These are phyloP conservation scores for Drosophila albomicans DNA, from an alignment of 1,140 invertebrate species.

Conservation along the genomic window DNA sequence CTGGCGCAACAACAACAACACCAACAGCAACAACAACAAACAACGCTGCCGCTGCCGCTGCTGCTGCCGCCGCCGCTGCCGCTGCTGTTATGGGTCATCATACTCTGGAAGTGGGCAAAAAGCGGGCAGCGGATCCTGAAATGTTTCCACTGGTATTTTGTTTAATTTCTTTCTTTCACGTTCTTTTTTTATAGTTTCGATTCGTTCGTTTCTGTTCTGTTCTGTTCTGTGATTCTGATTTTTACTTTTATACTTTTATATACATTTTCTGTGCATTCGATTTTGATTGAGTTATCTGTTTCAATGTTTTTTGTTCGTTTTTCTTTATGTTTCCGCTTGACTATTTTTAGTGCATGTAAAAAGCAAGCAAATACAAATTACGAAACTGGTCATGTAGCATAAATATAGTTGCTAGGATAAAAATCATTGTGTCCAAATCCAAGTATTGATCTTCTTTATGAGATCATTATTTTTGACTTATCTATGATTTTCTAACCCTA, in stretches of 20 bases:
- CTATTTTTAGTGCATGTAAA: slow-evolving; percentile 19
- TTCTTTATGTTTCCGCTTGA: slow-evolving; percentile 19
- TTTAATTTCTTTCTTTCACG: slow-evolving; percentile 47
- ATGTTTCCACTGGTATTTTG: slow-evolving; percentile 93
- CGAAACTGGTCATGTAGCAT: background rate
- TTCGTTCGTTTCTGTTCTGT: slow-evolving; percentile 15
- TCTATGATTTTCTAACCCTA: no score
- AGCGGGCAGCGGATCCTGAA: slow-evolving; percentile 89
- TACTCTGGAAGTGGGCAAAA: slow-evolving; percentile 91
- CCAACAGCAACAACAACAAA: slow-evolving; percentile 78
- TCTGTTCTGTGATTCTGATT: slow-evolving; percentile 20
- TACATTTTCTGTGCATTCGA: slow-evolving; percentile 27
- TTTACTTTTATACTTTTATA: slow-evolving; percentile 35
- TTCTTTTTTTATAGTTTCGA: slow-evolving; percentile 30
- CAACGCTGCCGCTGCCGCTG: slow-evolving; percentile 85
- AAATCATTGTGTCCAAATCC: background rate
- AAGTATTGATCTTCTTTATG: no score
- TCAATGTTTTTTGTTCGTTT: slow-evolving; percentile 9
- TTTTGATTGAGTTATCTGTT: slow-evolving; percentile 42
- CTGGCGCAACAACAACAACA: slow-evolving; percentile 64
- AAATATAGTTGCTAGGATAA: background rate
- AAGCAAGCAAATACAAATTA: background rate
- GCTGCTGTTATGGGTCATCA: slow-evolving; percentile 74
- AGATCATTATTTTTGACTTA: background rate
- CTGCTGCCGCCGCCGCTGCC: slow-evolving; percentile 86